A percentile compares a stretch with the other conserved stretches of the same genome.
phyloP scores from a whole-genome alignment of 2,888 invertebrate genomes.

The Scaptomyza parva region DNA sequence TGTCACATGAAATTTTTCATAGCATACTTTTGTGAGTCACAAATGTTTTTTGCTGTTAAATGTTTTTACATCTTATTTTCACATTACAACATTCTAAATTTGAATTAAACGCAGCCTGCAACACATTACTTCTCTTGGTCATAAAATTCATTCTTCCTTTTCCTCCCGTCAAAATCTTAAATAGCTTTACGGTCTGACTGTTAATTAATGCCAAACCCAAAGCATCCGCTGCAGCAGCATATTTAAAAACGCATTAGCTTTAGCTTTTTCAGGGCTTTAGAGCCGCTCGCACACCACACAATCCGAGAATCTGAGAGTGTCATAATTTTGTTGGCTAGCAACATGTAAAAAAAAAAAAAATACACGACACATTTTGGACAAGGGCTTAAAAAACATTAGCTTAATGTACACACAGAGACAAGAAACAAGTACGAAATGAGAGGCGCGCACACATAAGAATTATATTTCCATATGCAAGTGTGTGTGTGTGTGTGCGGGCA shows the following conservation, averaged over 20 bases:
- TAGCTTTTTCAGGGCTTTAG: conserved; percentile 25
- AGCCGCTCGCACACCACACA: conserved; percentile 35
- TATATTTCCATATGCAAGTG: conserved; percentile 36
- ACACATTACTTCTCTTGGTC: conserved; percentile 1
- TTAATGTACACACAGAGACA: conserved; percentile 37
- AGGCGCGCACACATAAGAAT: conserved; percentile 34
- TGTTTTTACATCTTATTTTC: too few relatives aligned
- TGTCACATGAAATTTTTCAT: background rate
- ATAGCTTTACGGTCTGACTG: conserved; percentile 38
- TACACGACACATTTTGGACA: conserved; percentile 37
- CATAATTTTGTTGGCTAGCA: conserved; percentile 45
- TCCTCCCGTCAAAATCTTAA: background rate
- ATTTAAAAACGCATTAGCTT: conserved; percentile 77
- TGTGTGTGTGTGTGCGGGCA: conserved; percentile 23
- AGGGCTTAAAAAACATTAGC: conserved; percentile 47
- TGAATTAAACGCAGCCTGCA: background rate
- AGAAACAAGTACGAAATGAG: conserved; percentile 3
- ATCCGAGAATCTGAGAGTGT: conserved; percentile 36
- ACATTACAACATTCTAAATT: too few relatives aligned
- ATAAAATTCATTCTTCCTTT: background rate
- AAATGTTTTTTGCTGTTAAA: too few relatives aligned
- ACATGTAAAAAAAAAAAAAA: background rate
- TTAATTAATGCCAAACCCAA: conserved; percentile 68
- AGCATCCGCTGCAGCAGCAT: conserved; percentile 74
- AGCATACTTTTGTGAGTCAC: background rate